These are phyloP conservation scores for Phyllotreta cruciferae DNA, from an alignment of 2,888 invertebrate species.

Conservation along the genomic window DNA sequence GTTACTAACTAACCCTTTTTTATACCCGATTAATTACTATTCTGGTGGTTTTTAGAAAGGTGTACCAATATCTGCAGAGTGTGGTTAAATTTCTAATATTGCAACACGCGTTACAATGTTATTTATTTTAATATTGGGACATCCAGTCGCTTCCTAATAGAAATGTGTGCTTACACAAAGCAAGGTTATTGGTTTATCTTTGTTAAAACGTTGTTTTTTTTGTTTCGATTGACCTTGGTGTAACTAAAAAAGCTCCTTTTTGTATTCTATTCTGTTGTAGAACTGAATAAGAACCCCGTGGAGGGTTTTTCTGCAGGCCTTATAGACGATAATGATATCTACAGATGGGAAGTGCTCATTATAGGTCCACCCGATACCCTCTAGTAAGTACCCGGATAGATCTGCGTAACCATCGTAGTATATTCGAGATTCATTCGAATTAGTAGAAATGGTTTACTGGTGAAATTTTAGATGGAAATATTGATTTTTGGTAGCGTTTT, in stretches of 20 bases:
- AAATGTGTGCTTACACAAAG: slow-evolving; percentile 30
- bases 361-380: slow-evolving; percentile 99
- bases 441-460: background rate
- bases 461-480: slow-evolving; percentile 5
- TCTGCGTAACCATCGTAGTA: background rate
- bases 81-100: slow-evolving; percentile 24
- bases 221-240: slow-evolving; percentile 33
- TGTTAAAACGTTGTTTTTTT: slow-evolving; percentile 18
- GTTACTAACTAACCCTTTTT: background rate
- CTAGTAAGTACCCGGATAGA: slow-evolving; percentile 81
- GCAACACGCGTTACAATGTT: slow-evolving; percentile 16
- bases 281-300: slow-evolving; percentile 98
- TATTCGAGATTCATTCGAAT: background rate
- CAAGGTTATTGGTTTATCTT: slow-evolving; percentile 37
- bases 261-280: slow-evolving; percentile 66
- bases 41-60: background rate
- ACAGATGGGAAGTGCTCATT: slow-evolving; percentile 99
- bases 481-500: slow-evolving; percentile 8
- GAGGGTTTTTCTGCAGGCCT: slow-evolving; percentile 99
- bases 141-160: slow-evolving; percentile 20
- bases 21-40: background rate
- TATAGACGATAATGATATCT: slow-evolving; percentile 99
- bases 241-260: background rate
- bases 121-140: slow-evolving; percentile 7
- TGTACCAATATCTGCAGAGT: background rate